Evolutionary conservation across 2,888 invertebrate species (phyloP), one percentile per base, ranked within the genome.

Genomic region (Andrena trimmerana): DNA sequence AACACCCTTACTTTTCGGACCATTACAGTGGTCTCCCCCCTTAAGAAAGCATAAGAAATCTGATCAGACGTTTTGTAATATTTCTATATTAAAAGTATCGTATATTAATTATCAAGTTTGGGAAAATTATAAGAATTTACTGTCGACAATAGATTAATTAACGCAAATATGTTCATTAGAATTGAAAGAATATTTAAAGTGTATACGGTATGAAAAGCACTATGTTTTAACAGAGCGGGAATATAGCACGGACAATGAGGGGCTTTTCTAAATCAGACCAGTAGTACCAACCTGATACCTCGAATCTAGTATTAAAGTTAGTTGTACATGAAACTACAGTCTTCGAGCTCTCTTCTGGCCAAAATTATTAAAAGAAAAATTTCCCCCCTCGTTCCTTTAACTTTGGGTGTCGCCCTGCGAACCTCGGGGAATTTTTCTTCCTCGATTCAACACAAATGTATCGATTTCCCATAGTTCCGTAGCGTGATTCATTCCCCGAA

Each of bases 401-500:
- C 42, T 59, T 31, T 59, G 10, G 29, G 27, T 36, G n/a, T 36
- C 20, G 24, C 10, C n/a, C 13, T 2, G 73, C 6, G 42, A 75
- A 29, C 20, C 48, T 27, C 50, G 3, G 52, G 13, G 42, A 66
- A 50, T 66, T 60, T 63, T 31, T 74, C 29, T 29, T 24, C 63
- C 50, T n/a, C n/a, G 50, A 60, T 66, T 31, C 36, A 20, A 20
- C 48, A 66, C 42, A 52, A 7, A 8, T 52, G 52, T 90, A 91
- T 91, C 87, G 91, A 90, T 91, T 88, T 90, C 85, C 36, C 83
- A 70, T 69, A 82, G 83, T 88, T 84, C 82, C 81, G 80, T 79
- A 1, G 86, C 82, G 86, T 90, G 91, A 91, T 90, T 91, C 91
- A 90, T 79, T 88, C 88, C 89, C 86, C 82, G 85, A 76, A 85